Conservation (phyloP, 2,888 invertebrate species). For the Altica lythri region DNA sequence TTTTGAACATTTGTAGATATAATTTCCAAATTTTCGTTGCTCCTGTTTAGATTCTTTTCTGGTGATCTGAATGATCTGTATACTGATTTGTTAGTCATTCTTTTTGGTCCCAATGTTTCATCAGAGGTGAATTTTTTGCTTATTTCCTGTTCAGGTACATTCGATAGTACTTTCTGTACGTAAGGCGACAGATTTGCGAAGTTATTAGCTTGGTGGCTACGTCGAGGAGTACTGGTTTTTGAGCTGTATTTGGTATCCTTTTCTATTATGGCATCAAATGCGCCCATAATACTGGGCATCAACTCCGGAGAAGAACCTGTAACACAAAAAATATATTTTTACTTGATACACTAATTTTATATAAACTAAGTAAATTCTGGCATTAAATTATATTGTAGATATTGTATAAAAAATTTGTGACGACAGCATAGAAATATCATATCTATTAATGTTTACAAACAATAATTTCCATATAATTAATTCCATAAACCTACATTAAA, state of each 20-base stretch:
- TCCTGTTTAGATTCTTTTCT: conserved; percentile 44
- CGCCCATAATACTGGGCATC: conserved; percentile 82
- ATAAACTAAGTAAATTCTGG: too few species aligned
- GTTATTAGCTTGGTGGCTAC: conserved; percentile 53
- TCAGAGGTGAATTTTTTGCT: conserved; percentile 53
- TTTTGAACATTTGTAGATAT: conserved; percentile 62
- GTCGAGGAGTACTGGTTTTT: conserved; percentile 45
- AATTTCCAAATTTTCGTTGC: conserved; percentile 52
- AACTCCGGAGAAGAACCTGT: conserved; percentile 86
- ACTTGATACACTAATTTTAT: too few species aligned
- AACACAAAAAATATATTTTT: conserved; percentile 58
- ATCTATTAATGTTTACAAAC: too few species aligned
- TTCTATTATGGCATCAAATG: conserved; percentile 79
- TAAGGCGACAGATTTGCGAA: conserved; percentile 66
- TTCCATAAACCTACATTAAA: too few species aligned
- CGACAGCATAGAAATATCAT: too few species aligned
- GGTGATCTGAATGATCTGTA: conserved; percentile 40
- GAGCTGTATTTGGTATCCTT: conserved; percentile 34
- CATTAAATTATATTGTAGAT: too few species aligned
- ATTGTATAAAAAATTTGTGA: too few species aligned
- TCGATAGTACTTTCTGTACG: conserved; percentile 66
- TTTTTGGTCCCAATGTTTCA: conserved; percentile 43
- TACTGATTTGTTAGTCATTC: conserved; percentile 23
- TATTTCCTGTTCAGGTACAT: conserved; percentile 58
- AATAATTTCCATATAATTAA: too few species aligned